Base-by-base conservation (phyloP, 2,797 vertebrate species). In the Sebastes miniatus region DNA sequence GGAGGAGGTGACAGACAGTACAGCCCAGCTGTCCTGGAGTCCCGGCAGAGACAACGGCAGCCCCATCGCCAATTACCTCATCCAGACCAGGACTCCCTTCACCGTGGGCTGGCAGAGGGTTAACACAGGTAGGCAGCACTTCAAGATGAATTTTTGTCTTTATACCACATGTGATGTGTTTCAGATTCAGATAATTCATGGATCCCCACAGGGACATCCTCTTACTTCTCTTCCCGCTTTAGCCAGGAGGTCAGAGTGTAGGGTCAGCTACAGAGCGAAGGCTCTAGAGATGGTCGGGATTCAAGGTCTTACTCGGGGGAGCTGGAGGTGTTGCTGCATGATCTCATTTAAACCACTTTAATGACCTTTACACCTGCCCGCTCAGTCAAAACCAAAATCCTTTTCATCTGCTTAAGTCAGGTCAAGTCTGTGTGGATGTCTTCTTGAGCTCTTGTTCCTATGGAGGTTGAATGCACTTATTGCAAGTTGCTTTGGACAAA, bases 1-100 rank as follows among this genome's bases (percentile, higher is more conserved):
- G 91, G 96, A 96, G 87, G 96, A 97, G 91, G 95, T 97, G 91
- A 97, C 96, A 74, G 96, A 96, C 93, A 96, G 92, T 85, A 97
- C 96, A 3, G 96, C 96, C 24, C 96, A 96, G 93, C 94, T 97
- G 76, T 90, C 95, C 69, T 97, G 96, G 96, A 96, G 92, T 81
- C 92, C 94, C 20, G 95, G 96, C 81, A 93, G 92, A 74, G 96
- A 96, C 89, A 96, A 96, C 78, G 95, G 96, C 90, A 96, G 96
- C 91, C 96, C 96, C 86, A 96, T 96, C 89, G 91, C 88, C 74
- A 92, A 85, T 87, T 97, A 96, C 90, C 90, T 95, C 80, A 92
- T 96, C 82, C 96, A 97, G 86, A 95, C 95, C 76, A 93, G 96
- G 86, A 96, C 96, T 43, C 93, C 94, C 32, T 96, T 96, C 93